Evolutionary conservation across 2,113 vertebrate species (phyloP).

Genomic region (Fukomys damarensis): DNA sequence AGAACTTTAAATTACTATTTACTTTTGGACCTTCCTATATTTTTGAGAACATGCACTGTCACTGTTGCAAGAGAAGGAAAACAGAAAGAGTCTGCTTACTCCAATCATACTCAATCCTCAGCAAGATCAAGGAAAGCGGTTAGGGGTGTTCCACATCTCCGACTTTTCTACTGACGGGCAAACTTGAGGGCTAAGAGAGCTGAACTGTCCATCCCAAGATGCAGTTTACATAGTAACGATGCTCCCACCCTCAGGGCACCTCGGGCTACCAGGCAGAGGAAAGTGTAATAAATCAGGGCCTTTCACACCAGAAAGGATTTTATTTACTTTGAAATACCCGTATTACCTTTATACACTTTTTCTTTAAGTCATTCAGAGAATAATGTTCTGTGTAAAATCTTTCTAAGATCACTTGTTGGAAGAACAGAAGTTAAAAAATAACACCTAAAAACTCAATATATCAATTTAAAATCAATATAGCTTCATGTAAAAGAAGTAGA

Average conservation of each 20-base stretch:
- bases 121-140: conserved; percentile 68
- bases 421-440: conserved; percentile 44
- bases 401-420: conserved; percentile 68
- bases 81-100: conserved; percentile 33
- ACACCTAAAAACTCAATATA: conserved; percentile 61
- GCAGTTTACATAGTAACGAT: conserved; percentile 48
- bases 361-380: conserved; percentile 61
- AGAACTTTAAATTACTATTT: conserved; percentile 65
- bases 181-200: neutral
- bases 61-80: conserved; percentile 20
- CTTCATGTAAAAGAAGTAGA: conserved; percentile 57
- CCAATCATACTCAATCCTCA: conserved; percentile 73
- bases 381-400: conserved; percentile 63
- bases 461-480: conserved; percentile 62
- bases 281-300: conserved; percentile 68
- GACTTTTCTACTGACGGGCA: neutral
- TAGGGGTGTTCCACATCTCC: neutral
- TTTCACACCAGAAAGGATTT: conserved; percentile 70
- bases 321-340: conserved; percentile 77
- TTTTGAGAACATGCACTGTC: conserved; percentile 73
- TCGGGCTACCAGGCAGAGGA: conserved; percentile 80
- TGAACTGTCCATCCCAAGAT: conserved; percentile 15
- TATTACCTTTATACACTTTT: conserved; percentile 63
- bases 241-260: conserved; percentile 57
- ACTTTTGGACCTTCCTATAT: conserved; percentile 68